phyloP scores from a whole-genome alignment of 2,888 invertebrate species.

The Apodemia mormo region DNA sequence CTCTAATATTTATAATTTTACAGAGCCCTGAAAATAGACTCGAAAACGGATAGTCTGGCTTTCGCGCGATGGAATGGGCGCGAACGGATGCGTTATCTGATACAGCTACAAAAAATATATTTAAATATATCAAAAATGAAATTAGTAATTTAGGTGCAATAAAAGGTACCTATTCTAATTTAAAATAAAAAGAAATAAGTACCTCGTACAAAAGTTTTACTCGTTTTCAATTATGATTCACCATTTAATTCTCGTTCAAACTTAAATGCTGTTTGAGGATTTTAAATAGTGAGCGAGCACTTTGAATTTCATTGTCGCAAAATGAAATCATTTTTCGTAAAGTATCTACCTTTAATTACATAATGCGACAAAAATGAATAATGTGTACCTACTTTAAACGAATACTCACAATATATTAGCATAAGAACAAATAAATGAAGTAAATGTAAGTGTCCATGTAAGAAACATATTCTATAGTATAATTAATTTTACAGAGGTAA shows the following conservation, averaged over 20 bases:
- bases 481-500: too few relatives aligned
- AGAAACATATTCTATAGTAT: too few relatives aligned
- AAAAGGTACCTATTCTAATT: neutral
- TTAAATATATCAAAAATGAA: too few relatives aligned
- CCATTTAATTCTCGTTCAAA: conserved; percentile 61
- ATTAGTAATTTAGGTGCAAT: too few relatives aligned
- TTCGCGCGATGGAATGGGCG: too few relatives aligned
- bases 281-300: conserved; percentile 61
- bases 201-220: conserved; percentile 53
- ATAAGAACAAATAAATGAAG: neutral
- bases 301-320: conserved; percentile 52
- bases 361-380: neutral
- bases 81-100: too few relatives aligned
- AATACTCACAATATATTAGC: neutral
- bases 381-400: neutral
- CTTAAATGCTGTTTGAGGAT: conserved; percentile 69
- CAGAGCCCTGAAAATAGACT: too few relatives aligned
- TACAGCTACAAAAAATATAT: too few relatives aligned
- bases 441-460: neutral
- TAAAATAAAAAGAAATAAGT: neutral
- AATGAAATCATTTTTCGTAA: conserved; percentile 17
- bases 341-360: neutral
- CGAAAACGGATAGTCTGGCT: too few relatives aligned
- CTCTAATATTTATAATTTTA: too few relatives aligned
- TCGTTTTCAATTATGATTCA: conserved; percentile 63